Conservation (phyloP, 2,797 vertebrate species). For the Danio albolineatus region DNA sequence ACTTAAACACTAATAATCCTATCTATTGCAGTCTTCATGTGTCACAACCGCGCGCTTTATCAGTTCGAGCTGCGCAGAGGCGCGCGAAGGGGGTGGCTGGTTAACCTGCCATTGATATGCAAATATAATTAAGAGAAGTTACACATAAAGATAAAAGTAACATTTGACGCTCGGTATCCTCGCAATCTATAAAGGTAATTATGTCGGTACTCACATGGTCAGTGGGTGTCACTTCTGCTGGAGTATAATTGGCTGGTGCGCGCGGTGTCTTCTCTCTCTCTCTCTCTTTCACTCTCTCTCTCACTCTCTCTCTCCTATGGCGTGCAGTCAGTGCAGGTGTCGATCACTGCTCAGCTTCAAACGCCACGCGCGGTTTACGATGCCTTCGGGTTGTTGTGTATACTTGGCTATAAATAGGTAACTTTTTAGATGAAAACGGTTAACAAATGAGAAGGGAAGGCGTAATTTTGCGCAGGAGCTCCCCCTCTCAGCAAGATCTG, state of each 20-base stretch:
- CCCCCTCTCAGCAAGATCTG: slow-evolving; percentile 58
- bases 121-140: slow-evolving; percentile 49
- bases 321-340: slow-evolving; percentile 65
- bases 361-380: slow-evolving; percentile 69
- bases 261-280: slow-evolving; percentile 66
- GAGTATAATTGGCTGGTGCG: slow-evolving; percentile 68
- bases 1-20: neutral
- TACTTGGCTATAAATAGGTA: slow-evolving; percentile 81
- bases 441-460: slow-evolving; percentile 79
- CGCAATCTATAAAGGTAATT: slow-evolving; percentile 61
- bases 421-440: slow-evolving; percentile 79
- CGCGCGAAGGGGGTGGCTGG: slow-evolving; percentile 2
- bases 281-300: too few relatives aligned
- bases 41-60: neutral
- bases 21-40: neutral
- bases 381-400: slow-evolving; percentile 72
- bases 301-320: slow-evolving; percentile 58
- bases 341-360: slow-evolving; percentile 72
- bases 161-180: slow-evolving; percentile 28
- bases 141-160: slow-evolving; percentile 30
- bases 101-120: slow-evolving; percentile 39
- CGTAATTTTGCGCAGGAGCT: slow-evolving; percentile 70
- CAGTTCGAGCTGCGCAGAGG: neutral
- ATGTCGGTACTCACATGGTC: slow-evolving; percentile 78
- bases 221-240: slow-evolving; percentile 66